Evolutionary conservation across 2,888 invertebrate genomes (phyloP), one percentile per base, ranked within the genome.

Genomic region (Eupithecia abbreviata): DNA sequence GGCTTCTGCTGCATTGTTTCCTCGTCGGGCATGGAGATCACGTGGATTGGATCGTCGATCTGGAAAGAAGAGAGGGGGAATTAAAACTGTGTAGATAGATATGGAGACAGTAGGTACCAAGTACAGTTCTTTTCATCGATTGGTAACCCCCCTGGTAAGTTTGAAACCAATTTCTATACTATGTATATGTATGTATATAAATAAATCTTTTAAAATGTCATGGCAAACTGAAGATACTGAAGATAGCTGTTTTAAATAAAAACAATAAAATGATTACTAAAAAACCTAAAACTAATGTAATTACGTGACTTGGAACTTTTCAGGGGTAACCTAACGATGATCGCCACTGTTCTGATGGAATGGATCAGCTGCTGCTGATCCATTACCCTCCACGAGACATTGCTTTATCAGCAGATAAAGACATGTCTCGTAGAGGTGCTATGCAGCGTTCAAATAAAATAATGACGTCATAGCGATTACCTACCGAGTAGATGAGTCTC

Each of bases 31-130:
- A 96, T 95, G 82, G 96, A 95, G 82, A 96, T 96, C 79, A 96
- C 96, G 89, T 96, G 96, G 83, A 96, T 96, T 62, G 96, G 96
- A 89, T 96, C 96, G 89, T 96, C 96, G 85, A 96, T 96, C 96
- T 96, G 95, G 12, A 94, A 95, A 77, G 79, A 95, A 77, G 79
- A 65, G 82, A 78, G 75, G 43, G 12, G 3, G 65, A 65, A 30
- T 45, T 30, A 13, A 9, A 43, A 30, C 18, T 43, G 58, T 42
- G 13, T 13, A 49, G 47, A 15, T 51, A n/a, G 51, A 51, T 6
- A 51, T 51, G 41, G 65, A 30, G 41, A 18, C 58, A 18, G 58
- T 58, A 9, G 13, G 18, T n/a, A 7, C 7, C 9, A 51, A 0
- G 2, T 51, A 51, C n/a, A 30, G 30, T 30, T 30, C 30, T 30